These are phyloP conservation scores for Pteropus rufus DNA, from an alignment of 2,797 vertebrate genomes.

Conservation along the genomic window DNA sequence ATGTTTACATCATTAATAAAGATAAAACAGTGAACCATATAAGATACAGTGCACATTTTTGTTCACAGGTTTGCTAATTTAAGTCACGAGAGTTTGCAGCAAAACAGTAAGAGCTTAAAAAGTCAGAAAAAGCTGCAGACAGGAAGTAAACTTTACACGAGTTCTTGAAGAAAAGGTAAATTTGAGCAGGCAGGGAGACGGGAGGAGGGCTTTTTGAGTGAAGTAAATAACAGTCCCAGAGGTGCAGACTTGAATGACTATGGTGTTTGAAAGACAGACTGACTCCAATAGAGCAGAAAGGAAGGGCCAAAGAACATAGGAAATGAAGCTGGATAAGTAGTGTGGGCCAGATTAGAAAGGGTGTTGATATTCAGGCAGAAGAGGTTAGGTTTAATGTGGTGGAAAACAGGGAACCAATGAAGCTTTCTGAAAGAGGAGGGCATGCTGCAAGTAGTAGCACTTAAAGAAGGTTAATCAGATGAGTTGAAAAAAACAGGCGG, in stretches of 20 bases:
- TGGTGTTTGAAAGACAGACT: not conserved
- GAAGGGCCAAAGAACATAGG: not conserved
- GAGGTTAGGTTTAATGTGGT: not conserved
- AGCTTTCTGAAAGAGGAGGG: not conserved
- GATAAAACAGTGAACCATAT: not conserved
- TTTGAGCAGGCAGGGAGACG: not conserved
- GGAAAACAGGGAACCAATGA: not conserved
- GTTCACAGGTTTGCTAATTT: not conserved
- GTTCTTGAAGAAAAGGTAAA: constrained; percentile 5
- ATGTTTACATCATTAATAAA: not conserved
- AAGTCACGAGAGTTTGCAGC: not conserved
- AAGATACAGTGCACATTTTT: not conserved
- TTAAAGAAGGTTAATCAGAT: not conserved
- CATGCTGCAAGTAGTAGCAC: not conserved
- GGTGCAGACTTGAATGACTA: not conserved
- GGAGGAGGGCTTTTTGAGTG: not conserved
- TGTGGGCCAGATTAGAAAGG: not conserved
- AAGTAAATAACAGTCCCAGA: not conserved
- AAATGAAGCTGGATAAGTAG: not conserved
- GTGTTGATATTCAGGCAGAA: not conserved
- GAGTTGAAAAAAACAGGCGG: not conserved
- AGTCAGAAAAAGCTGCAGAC: not conserved
- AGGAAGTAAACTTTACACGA: not conserved
- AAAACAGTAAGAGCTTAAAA: not conserved
- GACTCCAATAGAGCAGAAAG: not conserved